Percentiles rank a stretch among this genome's conserved stretches.
phyloP scores from a whole-genome alignment of 2,113 vertebrate species.

The Tauraco erythrolophus region DNA sequence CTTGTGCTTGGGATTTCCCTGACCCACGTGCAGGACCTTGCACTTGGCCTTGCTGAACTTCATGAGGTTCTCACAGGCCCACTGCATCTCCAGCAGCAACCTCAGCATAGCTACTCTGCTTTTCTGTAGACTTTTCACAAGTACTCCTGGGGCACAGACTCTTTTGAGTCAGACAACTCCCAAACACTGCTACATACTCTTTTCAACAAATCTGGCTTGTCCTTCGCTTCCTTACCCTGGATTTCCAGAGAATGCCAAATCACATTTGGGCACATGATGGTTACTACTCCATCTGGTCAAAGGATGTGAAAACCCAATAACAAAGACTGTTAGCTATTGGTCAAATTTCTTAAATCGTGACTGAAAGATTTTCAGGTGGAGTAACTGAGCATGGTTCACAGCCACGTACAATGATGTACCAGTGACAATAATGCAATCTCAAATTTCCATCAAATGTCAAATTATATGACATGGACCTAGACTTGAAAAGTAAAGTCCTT shows the following conservation, averaged over 20 bases:
- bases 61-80: too few species aligned
- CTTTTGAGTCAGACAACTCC: background rate
- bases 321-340: background rate
- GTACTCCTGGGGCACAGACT: background rate
- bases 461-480: background rate
- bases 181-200: background rate
- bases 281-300: background rate
- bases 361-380: background rate
- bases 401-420: rapidly evolving
- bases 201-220: background rate
- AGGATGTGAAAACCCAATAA: background rate
- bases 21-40: too few species aligned
- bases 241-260: background rate
- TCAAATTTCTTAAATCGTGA: background rate
- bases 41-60: too few species aligned
- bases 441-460: background rate
- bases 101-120: background rate
- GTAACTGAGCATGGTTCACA: background rate
- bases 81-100: background rate
- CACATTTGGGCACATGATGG: background rate
- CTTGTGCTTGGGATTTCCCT: too few species aligned
- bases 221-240: background rate
- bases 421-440: background rate
- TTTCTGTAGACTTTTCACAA: background rate
- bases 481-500: background rate